Percentiles rank a stretch among this genome's conserved stretches.
These are phyloP conservation scores for Pimpla rufipes DNA, from an alignment of 2,888 invertebrate genomes.

Conservation along the genomic window DNA sequence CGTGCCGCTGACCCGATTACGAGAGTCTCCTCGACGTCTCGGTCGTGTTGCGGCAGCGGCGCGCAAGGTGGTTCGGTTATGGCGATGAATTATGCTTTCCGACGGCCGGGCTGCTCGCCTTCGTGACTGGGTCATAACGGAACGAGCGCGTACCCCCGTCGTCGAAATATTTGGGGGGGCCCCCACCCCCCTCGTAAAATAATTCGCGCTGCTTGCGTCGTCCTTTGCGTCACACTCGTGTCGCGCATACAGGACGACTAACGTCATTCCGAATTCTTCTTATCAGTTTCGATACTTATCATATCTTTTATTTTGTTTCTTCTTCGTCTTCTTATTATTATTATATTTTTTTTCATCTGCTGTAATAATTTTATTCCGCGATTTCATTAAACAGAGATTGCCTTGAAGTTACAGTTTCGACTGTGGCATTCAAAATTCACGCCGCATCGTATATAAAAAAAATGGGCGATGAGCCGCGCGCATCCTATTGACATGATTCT, in stretches of 20 bases:
- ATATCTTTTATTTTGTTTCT: not conserved
- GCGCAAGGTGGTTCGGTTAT: constrained; percentile 42
- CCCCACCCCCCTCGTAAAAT: not conserved
- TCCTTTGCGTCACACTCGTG: not conserved
- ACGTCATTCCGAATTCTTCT: not conserved
- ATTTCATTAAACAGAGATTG: no score
- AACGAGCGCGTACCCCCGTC: constrained; percentile 19
- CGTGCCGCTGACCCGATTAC: constrained; percentile 50
- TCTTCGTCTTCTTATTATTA: not conserved
- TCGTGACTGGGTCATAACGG: constrained; percentile 51
- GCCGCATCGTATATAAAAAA: not conserved
- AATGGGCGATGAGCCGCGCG: not conserved
- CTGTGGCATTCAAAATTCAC: not conserved
- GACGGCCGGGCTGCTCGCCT: not conserved
- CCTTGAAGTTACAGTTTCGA: not conserved
- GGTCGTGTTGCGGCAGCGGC: not conserved
- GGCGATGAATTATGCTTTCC: constrained; percentile 30
- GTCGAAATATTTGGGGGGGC: constrained; percentile 1
- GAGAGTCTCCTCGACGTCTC: constrained; percentile 27
- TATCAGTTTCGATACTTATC: no score
- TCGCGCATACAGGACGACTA: not conserved
- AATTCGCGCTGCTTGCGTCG: not conserved
- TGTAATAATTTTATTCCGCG: no score
- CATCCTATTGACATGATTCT: not conserved
- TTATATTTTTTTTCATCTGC: no score